Evolutionary conservation across 2,113 vertebrate genomes (phyloP).

Genomic region (Pachypanchax playfairii): DNA sequence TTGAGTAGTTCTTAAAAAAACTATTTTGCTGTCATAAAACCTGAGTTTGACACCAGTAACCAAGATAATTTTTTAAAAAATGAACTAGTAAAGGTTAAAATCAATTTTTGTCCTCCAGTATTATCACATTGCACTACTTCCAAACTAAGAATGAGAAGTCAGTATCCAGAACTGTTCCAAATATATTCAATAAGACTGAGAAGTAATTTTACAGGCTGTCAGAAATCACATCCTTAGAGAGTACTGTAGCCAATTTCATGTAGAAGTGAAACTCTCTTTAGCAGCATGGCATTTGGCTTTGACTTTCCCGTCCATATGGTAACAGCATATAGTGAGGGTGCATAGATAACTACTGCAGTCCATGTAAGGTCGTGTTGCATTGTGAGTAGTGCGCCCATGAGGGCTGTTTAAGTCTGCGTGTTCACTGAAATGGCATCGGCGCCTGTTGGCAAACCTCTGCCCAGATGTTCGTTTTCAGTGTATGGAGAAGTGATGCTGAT

Average conservation of each 20-base stretch:
- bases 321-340: conserved; percentile 23
- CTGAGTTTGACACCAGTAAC: not conserved
- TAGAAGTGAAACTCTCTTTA: conserved; percentile 12
- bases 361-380: conserved; percentile 9
- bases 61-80: not conserved
- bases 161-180: conserved; percentile 7
- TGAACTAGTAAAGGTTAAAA: not conserved
- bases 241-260: conserved; percentile 12
- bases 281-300: conserved; percentile 18
- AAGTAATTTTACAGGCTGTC: conserved; percentile 15
- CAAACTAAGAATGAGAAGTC: conserved; percentile 14
- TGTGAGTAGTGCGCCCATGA: conserved; percentile 23
- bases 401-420: conserved; percentile 60
- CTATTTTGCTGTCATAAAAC: not conserved
- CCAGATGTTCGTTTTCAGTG: conserved; percentile 67
- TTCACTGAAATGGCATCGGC: conserved; percentile 58
- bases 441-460: conserved; percentile 64
- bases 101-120: conserved; percentile 11
- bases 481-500: conserved; percentile 38
- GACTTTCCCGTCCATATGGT: conserved; percentile 41
- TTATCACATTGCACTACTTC: not conserved
- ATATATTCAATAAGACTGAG: conserved; percentile 15
- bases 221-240: conserved; percentile 2
- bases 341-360: conserved; percentile 27
- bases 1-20: no score